Conservation (phyloP, 2,797 vertebrate species). For the Rhinophrynus dorsalis region DNA sequence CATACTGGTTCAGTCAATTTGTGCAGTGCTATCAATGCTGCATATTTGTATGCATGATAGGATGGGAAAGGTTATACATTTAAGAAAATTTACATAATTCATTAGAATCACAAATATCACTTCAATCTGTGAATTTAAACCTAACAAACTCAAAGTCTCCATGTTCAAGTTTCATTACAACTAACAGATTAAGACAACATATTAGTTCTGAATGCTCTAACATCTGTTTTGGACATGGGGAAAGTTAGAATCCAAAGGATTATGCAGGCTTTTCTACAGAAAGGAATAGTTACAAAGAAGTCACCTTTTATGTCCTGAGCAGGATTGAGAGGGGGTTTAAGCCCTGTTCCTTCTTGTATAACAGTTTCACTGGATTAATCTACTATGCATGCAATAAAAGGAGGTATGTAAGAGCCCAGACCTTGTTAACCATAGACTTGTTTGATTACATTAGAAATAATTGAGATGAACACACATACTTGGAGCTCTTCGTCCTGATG, state of each 20-base stretch:
- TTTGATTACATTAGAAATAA: conserved; percentile 57
- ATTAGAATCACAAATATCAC: conserved; percentile 50
- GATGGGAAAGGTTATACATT: conserved; percentile 19
- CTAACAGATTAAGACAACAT: conserved; percentile 57
- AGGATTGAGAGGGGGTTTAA: conserved; percentile 34
- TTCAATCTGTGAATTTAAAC: conserved; percentile 45
- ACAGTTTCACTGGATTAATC: conserved; percentile 51
- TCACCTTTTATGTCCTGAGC: conserved; percentile 63
- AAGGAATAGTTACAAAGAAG: conserved; percentile 63
- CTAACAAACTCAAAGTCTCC: conserved; percentile 41
- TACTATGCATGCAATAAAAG: conserved; percentile 54
- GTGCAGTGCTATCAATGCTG: conserved; percentile 51
- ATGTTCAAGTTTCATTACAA: conserved; percentile 40
- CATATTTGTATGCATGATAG: conserved; percentile 39
- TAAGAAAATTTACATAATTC: conserved; percentile 43
- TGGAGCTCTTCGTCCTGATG: conserved; percentile 54
- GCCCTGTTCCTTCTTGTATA: conserved; percentile 50
- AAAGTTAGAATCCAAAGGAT: conserved; percentile 70
- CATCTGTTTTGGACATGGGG: conserved; percentile 63
- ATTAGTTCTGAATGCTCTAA: conserved; percentile 61
- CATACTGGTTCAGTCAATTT: conserved; percentile 59
- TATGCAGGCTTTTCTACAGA: conserved; percentile 72
- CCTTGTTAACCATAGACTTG: conserved; percentile 52
- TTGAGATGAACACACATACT: conserved; percentile 57
- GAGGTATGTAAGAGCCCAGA: conserved; percentile 49